These are phyloP conservation scores for Euclidia mi DNA, from an alignment of 2,888 invertebrate species.

Conservation along the genomic window DNA sequence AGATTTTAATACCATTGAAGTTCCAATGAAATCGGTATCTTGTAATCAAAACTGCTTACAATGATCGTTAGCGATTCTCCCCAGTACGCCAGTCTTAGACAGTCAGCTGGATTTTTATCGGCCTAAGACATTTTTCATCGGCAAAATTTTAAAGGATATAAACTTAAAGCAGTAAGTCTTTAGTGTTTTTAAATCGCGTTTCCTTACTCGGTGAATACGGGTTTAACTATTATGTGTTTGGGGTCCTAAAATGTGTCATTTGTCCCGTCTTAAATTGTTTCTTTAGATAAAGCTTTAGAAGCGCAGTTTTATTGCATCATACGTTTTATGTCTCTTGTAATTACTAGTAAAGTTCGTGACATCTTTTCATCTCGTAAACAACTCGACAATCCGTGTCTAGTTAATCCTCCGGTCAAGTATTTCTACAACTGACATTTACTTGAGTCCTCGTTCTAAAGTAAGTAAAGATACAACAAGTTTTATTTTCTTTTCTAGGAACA, in stretches of 20 bases:
- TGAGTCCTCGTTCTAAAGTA: too few relatives aligned
- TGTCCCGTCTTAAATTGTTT: constrained; percentile 34
- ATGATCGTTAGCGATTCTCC: constrained; percentile 14
- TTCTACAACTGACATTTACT: not conserved
- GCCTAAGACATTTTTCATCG: constrained; percentile 24
- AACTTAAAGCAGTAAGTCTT: constrained; percentile 38
- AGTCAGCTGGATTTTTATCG: constrained; percentile 38
- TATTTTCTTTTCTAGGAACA: too few relatives aligned
- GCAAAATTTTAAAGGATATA: constrained; percentile 42
- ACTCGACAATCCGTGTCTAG: not conserved
- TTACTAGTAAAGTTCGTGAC: constrained; percentile 5
- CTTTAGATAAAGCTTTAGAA: constrained; percentile 9
- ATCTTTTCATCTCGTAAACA: constrained; percentile 3
- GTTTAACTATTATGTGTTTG: constrained; percentile 39
- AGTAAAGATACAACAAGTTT: too few relatives aligned
- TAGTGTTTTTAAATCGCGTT: constrained; percentile 43
- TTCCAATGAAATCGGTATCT: not conserved
- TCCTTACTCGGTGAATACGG: constrained; percentile 31
- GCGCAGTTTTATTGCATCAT: constrained; percentile 30
- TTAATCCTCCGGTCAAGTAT: not conserved
- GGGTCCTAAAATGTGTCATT: constrained; percentile 34
- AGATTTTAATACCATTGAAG: too few relatives aligned
- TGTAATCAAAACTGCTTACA: constrained; percentile 18
- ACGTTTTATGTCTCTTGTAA: constrained; percentile 21
- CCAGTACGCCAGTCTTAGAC: not conserved